Percentiles rank a stretch among this genome's conserved stretches.
These are phyloP conservation scores for Brachypteracias leptosomus DNA, from an alignment of 2,113 vertebrate species.

Conservation along the genomic window DNA sequence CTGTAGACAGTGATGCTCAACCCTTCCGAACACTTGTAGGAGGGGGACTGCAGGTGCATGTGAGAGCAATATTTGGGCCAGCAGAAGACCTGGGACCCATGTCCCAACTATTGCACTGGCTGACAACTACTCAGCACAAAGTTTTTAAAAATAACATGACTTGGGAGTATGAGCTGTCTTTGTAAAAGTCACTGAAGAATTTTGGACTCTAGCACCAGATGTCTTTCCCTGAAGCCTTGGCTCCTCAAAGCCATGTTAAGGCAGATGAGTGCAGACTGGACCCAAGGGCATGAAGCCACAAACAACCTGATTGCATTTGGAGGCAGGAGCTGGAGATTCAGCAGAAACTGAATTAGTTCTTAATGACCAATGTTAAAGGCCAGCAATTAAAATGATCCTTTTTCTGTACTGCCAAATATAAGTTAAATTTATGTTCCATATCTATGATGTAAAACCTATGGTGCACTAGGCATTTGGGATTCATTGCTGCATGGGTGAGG, in stretches of 20 bases:
- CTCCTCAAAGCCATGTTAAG: neutral
- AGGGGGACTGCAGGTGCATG: neutral
- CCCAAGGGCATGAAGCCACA: neutral
- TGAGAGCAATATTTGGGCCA: neutral
- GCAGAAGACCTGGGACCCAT: neutral
- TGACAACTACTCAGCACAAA: neutral
- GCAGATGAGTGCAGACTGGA: neutral
- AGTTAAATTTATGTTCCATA: neutral
- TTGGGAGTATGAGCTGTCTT: neutral
- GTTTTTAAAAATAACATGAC: neutral
- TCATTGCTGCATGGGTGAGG: neutral
- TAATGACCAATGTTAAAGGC: neutral
- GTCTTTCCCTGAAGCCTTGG: neutral
- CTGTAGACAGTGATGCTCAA: neutral
- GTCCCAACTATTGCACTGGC: neutral
- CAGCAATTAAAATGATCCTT: neutral
- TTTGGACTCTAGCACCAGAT: neutral
- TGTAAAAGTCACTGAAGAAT: neutral
- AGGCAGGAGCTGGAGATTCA: neutral
- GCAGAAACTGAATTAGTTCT: neutral
- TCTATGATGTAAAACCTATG: neutral
- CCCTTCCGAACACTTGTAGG: neutral
- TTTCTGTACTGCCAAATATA: neutral
- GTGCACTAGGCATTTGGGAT: neutral
- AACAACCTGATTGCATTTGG: neutral